Conservation (phyloP, 2,797 vertebrate genomes). For the Phrynocephalus guinanensis region DNA sequence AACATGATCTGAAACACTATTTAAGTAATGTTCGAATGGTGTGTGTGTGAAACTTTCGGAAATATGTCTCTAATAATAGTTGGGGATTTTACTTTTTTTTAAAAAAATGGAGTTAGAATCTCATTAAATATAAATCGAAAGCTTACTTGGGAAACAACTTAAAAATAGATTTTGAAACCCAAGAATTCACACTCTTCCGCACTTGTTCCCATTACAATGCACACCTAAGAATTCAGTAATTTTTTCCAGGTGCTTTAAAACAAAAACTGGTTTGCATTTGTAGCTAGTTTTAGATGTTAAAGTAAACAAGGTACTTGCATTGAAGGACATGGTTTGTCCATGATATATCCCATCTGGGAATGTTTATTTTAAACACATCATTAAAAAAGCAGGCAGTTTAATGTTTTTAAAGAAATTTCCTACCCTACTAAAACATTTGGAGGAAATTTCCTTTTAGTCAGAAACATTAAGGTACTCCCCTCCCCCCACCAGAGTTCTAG, state of each 20-base stretch:
- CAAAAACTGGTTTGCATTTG: slow-evolving; percentile 63
- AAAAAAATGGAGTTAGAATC: slow-evolving; percentile 62
- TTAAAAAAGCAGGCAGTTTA: slow-evolving; percentile 67
- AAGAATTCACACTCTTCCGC: slow-evolving; percentile 65
- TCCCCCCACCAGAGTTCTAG: not conserved
- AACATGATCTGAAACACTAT: slow-evolving; percentile 60
- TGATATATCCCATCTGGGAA: slow-evolving; percentile 64
- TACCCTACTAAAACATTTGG: slow-evolving; percentile 50
- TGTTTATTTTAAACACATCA: slow-evolving; percentile 71
- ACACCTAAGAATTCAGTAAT: slow-evolving; percentile 64
- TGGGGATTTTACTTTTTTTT: not conserved
- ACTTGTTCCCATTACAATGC: slow-evolving; percentile 63
- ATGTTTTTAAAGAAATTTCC: slow-evolving; percentile 62
- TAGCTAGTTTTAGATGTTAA: slow-evolving; percentile 72
- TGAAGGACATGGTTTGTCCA: slow-evolving; percentile 52
- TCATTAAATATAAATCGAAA: slow-evolving; percentile 74
- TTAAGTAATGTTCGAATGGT: slow-evolving; percentile 47
- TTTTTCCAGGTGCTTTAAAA: slow-evolving; percentile 72
- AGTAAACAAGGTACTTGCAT: slow-evolving; percentile 69
- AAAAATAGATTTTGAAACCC: slow-evolving; percentile 72
- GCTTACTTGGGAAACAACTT: slow-evolving; percentile 60
- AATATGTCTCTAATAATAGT: slow-evolving; percentile 67
- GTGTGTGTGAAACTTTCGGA: slow-evolving; percentile 59
- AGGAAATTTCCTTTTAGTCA: slow-evolving; percentile 59
- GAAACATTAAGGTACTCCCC: slow-evolving; percentile 23